These are phyloP conservation scores for Gibbula magus DNA, from an alignment of 2,888 invertebrate genomes.

Conservation along the genomic window DNA sequence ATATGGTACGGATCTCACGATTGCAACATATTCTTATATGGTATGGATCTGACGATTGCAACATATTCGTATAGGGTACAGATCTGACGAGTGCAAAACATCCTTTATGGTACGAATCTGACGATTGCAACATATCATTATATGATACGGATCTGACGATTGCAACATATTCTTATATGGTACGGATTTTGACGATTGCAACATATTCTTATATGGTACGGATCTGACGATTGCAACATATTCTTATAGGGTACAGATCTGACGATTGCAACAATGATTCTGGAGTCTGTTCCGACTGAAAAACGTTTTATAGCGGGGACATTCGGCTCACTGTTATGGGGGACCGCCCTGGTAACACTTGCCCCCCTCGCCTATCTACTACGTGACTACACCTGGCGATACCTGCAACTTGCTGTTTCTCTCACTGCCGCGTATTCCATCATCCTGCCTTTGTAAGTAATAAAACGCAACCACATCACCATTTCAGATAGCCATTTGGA, in stretches of 20 bases:
- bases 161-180: conserved; percentile 51
- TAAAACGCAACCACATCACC: neutral
- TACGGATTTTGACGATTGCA: no score
- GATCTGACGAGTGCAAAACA: conserved; percentile 32
- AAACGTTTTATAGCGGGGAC: conserved; percentile 51
- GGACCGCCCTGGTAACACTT: conserved; percentile 46
- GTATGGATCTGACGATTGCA: no score
- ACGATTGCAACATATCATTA: conserved; percentile 50
- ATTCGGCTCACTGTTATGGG: conserved; percentile 55
- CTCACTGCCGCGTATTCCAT: conserved; percentile 22
- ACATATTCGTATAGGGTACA: conserved; percentile 33
- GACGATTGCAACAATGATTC: conserved; percentile 21
- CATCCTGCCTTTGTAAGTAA: conserved; percentile 33
- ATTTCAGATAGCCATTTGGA: no score
- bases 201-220: no score
- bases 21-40: no score
- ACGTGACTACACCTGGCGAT: conserved; percentile 48
- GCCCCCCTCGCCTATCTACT: conserved; percentile 53
- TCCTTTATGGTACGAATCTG: conserved; percentile 53
- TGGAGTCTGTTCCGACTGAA: conserved; percentile 55
- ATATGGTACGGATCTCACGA: no score
- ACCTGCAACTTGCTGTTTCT: conserved; percentile 42
- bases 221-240: no score
- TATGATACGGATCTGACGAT: conserved; percentile 45
- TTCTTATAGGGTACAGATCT: conserved; percentile 34